Base-by-base conservation (phyloP, 2,888 invertebrate genomes). In the Lissonota sp. region DNA sequence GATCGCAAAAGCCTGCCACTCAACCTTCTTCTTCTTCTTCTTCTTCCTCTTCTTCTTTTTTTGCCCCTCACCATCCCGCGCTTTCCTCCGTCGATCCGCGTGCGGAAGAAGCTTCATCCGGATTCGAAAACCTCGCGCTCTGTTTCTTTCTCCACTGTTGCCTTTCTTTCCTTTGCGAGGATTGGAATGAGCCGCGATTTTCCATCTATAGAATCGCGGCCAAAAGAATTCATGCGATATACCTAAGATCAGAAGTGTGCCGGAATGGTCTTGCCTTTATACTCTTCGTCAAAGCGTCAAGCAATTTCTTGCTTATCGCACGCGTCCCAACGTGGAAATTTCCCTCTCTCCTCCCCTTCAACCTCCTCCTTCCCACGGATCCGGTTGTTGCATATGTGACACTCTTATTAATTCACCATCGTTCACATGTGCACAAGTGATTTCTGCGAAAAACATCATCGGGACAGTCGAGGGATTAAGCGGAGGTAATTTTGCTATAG, bases 221-320 rank as follows among this genome's bases (percentile, higher is more conserved):
- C 63, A 55, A 58, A 71, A 60, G 40, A 39, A 26, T 16, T 37
- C 57, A 7, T 16, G 63, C 16, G 39, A 63, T 72, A 69, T 57
- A 69, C 26, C 3, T 75, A 75, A 79, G 73, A 82, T 79, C 78
- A 62, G 63, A 60, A 10, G 79, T 78, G 79, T 79, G 82, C 82
- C 82, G 82, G 82, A 79, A 82, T 82, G 75, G 78, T 75, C 75
- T 79, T 81, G 81, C 73, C 69, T 74, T 60, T 26, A n/a, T n/a
- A 71, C 70, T 66, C 79, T 82, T 79, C 82, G 79, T 82, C 79
- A 75, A 79, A 82, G 82, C 82, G 82, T 82, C 78, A 82, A 79
- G 82, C 75, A 79, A 82, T 82, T 79, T 82, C 82, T 82, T 82
- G 79, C 67, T 42, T 8, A 51, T 60, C 10, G 12, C 74, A 55